Evolutionary conservation across 2,113 vertebrate genomes (phyloP).

Genomic region (Colaptes auratus): DNA sequence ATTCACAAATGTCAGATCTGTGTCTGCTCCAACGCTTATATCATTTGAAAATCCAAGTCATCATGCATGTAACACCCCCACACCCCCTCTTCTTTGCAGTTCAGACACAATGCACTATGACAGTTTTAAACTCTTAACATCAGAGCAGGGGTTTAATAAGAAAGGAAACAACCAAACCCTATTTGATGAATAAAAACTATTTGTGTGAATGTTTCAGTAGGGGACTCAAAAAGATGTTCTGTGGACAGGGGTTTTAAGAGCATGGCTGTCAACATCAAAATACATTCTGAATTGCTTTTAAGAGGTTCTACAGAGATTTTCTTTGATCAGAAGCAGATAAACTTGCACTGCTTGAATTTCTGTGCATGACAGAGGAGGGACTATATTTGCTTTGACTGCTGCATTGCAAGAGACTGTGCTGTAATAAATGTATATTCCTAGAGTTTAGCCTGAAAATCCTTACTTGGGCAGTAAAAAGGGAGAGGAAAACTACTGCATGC

Average conservation of each 20-base stretch:
- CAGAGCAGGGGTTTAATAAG: neutral
- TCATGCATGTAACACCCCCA: neutral
- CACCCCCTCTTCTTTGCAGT: neutral
- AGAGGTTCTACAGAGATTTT: neutral
- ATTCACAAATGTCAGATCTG: neutral
- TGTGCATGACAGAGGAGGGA: neutral
- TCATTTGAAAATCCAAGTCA: conserved; percentile 14
- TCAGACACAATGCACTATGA: neutral
- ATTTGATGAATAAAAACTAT: neutral
- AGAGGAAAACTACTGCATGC: neutral
- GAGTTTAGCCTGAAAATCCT: neutral
- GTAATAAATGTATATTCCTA: neutral
- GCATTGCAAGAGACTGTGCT: neutral
- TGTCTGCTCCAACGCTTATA: neutral
- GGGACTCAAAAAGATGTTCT: neutral
- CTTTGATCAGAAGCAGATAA: neutral
- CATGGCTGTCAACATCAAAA: neutral
- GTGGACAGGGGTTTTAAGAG: neutral
- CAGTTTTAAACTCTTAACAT: neutral
- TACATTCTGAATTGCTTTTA: neutral
- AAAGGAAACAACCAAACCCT: no score
- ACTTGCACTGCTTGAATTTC: neutral
- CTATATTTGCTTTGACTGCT: neutral
- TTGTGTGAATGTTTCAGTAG: neutral
- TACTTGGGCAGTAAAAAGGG: neutral